phyloP scores from a whole-genome alignment of 2,888 invertebrate genomes.

The Epiblema foenella region DNA sequence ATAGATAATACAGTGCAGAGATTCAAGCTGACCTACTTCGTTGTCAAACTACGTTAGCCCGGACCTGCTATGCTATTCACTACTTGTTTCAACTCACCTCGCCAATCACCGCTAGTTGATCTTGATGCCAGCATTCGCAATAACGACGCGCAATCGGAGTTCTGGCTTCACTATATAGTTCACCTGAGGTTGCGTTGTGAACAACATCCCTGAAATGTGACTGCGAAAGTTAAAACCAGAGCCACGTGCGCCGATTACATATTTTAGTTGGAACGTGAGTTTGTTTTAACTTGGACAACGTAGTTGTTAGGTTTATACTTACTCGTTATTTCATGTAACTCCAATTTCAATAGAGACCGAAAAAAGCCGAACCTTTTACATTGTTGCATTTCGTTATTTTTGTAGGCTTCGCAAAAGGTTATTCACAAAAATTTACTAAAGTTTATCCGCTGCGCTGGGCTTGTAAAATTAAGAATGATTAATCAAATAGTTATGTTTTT shows the following conservation, averaged over 20 bases:
- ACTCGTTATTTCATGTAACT: not conserved
- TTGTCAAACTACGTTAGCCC: conserved; percentile 32
- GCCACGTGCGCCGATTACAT: conserved; percentile 27
- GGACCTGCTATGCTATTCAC: conserved; percentile 9
- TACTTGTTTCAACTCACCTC: not conserved
- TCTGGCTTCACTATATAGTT: not conserved
- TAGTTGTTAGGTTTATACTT: not conserved
- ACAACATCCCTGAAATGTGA: conserved; percentile 7
- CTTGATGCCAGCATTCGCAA: not conserved
- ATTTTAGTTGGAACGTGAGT: conserved; percentile 19
- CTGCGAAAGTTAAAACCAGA: conserved; percentile 23
- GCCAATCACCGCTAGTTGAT: not conserved
- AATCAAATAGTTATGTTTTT: no score
- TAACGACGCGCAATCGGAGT: not conserved
- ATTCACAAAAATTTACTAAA: not conserved
- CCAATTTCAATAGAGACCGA: conserved; percentile 1
- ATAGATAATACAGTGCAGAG: conserved; percentile 6
- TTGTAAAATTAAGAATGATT: not conserved
- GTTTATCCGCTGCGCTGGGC: not conserved
- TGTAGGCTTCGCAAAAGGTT: not conserved
- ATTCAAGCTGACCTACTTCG: conserved; percentile 30
- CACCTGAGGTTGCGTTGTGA: not conserved
- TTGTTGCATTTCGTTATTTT: not conserved
- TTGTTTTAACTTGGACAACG: not conserved
- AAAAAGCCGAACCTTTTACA: not conserved